Evolutionary conservation across 2,888 invertebrate genomes (phyloP), one percentile per base, ranked within the genome.

Genomic region (Tetramorium bicarinatum): DNA sequence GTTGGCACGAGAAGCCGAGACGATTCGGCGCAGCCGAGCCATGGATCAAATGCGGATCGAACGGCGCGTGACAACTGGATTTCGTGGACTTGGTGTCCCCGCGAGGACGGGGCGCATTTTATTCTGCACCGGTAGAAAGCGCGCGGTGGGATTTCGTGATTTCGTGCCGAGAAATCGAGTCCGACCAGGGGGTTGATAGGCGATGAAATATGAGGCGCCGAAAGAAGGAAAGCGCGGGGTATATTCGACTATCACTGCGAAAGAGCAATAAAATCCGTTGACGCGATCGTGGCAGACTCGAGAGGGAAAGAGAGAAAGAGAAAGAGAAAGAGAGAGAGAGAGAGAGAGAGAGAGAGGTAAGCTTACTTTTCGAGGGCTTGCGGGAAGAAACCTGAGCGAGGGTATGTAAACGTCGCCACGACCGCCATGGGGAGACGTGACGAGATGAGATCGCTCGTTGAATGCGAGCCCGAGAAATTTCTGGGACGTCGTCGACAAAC

Each of bases 181-280:
- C 52, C 80, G 54, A 74, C 72, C 80, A 67, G 47, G 41, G 61
- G 29, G 67, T 77, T 86, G 89, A 90, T 90, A 85, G 87, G 82
- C 83, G 85, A 84, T 90, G 90, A 90, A 90, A 90, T 90, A 90
- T 88, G 89, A 86, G 79, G 77, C 83, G 29, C 13, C 15, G 82
- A 25, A 13, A 41, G 41, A 74, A 44, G 59, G 29, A 80, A 52
- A 64, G 77, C 66, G n/a, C 54, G 15, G 15, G 44, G n/a, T 77
- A 77, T 66, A 64, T 47, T 44, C 83, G 85, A 41, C 75, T 54
- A 77, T 69, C 77, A 62, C 82, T 82, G 69, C 87, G 66, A 71
- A 87, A 84, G 82, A 84, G 85, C 90, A 87, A 90, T 90, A 89
- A 90, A 90, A 87, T 87, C 84, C 85, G 88, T 75, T 67, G 84